phyloP scores from a whole-genome alignment of 1,140 invertebrate species.

The Diorhabda elongata region DNA sequence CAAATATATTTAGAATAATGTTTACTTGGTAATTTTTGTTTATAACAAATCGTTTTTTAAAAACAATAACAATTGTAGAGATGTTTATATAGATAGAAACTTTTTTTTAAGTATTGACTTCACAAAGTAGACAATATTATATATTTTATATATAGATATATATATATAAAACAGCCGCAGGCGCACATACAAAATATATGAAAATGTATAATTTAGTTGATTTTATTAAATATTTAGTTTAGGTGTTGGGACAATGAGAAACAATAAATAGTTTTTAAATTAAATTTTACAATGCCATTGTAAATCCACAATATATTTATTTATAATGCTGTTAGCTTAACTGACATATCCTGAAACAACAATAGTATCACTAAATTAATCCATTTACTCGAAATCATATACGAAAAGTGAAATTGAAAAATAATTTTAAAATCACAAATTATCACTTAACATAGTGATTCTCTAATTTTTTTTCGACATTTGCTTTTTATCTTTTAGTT shows the following conservation, averaged over 20 bases:
- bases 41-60: slow-evolving; percentile 32
- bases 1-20: slow-evolving; percentile 30
- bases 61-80: slow-evolving; percentile 27
- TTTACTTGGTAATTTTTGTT: slow-evolving; percentile 29
- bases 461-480: too few relatives aligned
- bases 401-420: too few relatives aligned
- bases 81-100: slow-evolving; percentile 31
- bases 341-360: slow-evolving; percentile 5
- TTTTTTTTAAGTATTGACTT: slow-evolving; percentile 35
- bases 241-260: slow-evolving; percentile 43
- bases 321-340: slow-evolving; percentile 32
- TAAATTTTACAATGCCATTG: slow-evolving; percentile 33
- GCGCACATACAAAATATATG: slow-evolving; percentile 33
- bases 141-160: slow-evolving; percentile 26
- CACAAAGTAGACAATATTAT: slow-evolving; percentile 42
- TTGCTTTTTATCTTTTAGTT: too few relatives aligned
- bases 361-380: not conserved
- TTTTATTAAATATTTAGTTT: slow-evolving; percentile 37
- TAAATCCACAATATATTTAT: slow-evolving; percentile 34
- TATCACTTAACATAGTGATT: too few relatives aligned
- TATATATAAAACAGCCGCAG: slow-evolving; percentile 30
- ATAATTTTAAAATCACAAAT: too few relatives aligned
- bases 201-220: slow-evolving; percentile 20
- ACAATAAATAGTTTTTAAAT: slow-evolving; percentile 33
- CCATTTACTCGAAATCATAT: too few relatives aligned